Conservation (phyloP, 2,797 vertebrate genomes). For the Rhynchonycteris naso region DNA sequence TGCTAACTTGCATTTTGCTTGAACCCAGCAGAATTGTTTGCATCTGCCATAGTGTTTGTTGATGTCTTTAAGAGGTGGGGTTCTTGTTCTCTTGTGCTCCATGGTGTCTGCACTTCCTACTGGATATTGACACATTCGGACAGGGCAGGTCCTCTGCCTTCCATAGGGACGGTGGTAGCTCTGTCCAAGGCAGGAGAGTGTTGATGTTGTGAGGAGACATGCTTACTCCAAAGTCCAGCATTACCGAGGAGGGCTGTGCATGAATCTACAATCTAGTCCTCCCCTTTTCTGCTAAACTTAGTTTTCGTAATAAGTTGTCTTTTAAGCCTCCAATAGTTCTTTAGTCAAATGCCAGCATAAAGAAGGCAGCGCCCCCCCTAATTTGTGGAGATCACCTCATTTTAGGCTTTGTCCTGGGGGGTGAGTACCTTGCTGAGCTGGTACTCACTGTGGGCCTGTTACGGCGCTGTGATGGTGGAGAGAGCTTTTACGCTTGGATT, state of each 20-base stretch:
- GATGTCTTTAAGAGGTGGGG: background rate
- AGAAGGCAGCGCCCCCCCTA: background rate
- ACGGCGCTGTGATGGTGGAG: background rate
- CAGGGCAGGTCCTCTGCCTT: background rate
- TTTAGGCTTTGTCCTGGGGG: background rate
- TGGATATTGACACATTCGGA: background rate
- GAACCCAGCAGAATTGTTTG: background rate
- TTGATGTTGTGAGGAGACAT: background rate
- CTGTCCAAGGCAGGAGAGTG: background rate
- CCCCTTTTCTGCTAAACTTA: background rate
- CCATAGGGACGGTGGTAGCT: background rate
- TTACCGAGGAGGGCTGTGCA: fast-evolving
- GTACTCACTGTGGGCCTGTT: background rate
- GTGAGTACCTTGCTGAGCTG: background rate
- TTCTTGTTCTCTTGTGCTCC: background rate
- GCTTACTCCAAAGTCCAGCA: background rate
- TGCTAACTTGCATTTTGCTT: background rate
- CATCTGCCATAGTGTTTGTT: background rate
- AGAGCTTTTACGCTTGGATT: background rate
- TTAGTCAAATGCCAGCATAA: background rate
- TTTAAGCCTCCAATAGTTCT: background rate
- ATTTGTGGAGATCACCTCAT: background rate
- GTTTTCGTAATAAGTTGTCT: background rate
- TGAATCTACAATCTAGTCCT: background rate
- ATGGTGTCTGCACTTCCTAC: background rate